A percentile compares a stretch with the other conserved stretches of the same genome.
Conservation (phyloP, 2,888 invertebrate genomes). For the Athalia circularis region DNA sequence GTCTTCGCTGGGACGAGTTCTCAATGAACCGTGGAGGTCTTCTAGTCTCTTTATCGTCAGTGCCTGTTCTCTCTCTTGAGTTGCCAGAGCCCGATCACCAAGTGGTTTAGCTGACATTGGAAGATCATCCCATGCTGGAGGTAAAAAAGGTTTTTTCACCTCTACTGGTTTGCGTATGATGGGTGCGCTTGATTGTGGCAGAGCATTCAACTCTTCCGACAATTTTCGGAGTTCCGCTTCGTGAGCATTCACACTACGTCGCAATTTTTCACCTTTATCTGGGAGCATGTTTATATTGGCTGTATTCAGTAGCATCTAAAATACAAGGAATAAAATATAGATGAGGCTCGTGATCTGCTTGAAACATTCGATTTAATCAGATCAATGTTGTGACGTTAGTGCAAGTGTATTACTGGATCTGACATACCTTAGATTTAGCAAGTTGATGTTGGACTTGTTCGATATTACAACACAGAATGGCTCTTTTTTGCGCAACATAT, state of each 20-base stretch:
- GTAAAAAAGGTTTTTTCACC: neutral
- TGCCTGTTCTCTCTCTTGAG: conserved; percentile 81
- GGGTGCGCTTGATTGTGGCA: conserved; percentile 22
- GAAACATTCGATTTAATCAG: conserved; percentile 44
- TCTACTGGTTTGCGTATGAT: conserved; percentile 33
- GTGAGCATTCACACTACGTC: conserved; percentile 74
- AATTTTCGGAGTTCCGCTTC: conserved; percentile 75
- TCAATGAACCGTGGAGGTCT: conserved; percentile 83
- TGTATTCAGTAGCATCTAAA: conserved; percentile 56
- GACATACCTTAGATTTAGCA: conserved; percentile 58
- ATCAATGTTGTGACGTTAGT: neutral
- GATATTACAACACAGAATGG: conserved; percentile 54
- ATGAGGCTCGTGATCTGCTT: neutral
- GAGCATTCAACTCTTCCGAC: conserved; percentile 72
- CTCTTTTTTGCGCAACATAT: conserved; percentile 59
- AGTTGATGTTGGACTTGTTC: conserved; percentile 57
- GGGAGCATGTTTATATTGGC: conserved; percentile 75
- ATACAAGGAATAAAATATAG: conserved; percentile 23
- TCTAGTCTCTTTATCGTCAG: conserved; percentile 84
- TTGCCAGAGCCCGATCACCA: conserved; percentile 78
- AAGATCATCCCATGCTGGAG: neutral
- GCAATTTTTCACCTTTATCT: conserved; percentile 80
- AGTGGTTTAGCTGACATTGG: conserved; percentile 49
- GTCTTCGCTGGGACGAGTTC: conserved; percentile 80
- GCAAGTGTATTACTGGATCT: neutral